Evolutionary conservation across 2,888 invertebrate species (phyloP).

Genomic region (Drosophila stalkeri): DNA sequence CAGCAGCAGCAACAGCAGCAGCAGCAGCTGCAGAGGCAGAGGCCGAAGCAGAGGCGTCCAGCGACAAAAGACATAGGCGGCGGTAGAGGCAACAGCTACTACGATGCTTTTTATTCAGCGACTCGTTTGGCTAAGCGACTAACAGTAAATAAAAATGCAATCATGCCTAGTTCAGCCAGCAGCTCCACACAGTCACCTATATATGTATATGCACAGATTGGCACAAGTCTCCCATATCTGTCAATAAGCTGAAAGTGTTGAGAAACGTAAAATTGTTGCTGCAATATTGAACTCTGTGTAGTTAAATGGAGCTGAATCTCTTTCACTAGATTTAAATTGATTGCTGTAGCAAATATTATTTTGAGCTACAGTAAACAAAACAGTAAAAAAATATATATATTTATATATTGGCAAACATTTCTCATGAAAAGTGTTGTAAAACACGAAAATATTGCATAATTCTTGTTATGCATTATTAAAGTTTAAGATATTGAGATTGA

Average conservation of each 20-base stretch:
- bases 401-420: too few species aligned
- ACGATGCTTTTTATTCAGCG: conserved; percentile 32
- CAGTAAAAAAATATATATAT: too few species aligned
- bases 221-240: conserved; percentile 7
- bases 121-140: conserved; percentile 42
- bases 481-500: too few species aligned
- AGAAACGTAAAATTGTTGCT: background rate
- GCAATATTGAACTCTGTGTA: background rate
- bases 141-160: conserved; percentile 42
- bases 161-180: conserved; percentile 27
- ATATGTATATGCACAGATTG: background rate
- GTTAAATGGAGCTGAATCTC: background rate
- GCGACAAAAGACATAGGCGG: background rate
- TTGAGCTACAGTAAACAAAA: too few species aligned
- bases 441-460: too few species aligned
- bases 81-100: conserved; percentile 6
- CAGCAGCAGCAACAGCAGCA: conserved; percentile 1
- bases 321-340: background rate
- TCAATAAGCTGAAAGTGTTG: background rate
- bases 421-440: too few species aligned
- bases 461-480: too few species aligned
- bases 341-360: background rate
- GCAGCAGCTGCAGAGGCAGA: background rate
- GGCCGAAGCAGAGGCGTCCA: conserved; percentile 1
- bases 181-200: background rate